Percentiles rank a stretch among this genome's conserved stretches.
phyloP scores from a whole-genome alignment of 2,888 invertebrate genomes.

The Polyommatus iphigenia region DNA sequence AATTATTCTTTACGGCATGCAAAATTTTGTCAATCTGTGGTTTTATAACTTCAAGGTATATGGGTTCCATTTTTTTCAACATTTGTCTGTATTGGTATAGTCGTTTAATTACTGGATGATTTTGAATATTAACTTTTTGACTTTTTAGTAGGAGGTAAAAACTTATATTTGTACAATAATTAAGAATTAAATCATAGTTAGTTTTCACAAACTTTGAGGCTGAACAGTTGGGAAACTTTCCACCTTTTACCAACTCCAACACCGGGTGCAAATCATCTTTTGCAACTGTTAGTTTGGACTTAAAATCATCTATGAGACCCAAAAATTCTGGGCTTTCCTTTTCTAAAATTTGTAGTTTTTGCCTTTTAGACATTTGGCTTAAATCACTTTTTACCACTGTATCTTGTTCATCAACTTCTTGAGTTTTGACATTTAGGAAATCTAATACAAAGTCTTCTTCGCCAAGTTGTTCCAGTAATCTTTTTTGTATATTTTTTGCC shows the following conservation, averaged over 20 bases:
- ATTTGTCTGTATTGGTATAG: slow-evolving; percentile 90
- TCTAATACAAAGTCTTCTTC: slow-evolving; percentile 88
- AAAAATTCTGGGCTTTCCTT: slow-evolving; percentile 94
- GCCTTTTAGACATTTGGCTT: slow-evolving; percentile 85
- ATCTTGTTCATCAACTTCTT: slow-evolving; percentile 68
- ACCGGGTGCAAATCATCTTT: slow-evolving; percentile 85
- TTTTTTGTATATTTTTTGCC: slow-evolving; percentile 88
- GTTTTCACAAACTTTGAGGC: slow-evolving; percentile 86
- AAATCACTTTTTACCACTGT: slow-evolving; percentile 87
- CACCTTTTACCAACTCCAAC: slow-evolving; percentile 81
- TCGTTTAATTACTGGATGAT: slow-evolving; percentile 94
- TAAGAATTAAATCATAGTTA: slow-evolving; percentile 85
- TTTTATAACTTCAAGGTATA: slow-evolving; percentile 84
- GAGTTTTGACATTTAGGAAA: slow-evolving; percentile 67
- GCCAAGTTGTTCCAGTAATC: slow-evolving; percentile 87
- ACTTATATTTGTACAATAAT: slow-evolving; percentile 92
- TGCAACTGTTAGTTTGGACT: slow-evolving; percentile 84
- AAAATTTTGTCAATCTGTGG: slow-evolving; percentile 84
- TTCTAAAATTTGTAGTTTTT: slow-evolving; percentile 87
- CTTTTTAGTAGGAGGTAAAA: slow-evolving; percentile 93
- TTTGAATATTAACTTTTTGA: slow-evolving; percentile 84
- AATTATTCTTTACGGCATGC: slow-evolving; percentile 71
- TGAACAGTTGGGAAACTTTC: slow-evolving; percentile 82
- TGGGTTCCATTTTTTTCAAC: slow-evolving; percentile 85
- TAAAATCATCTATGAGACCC: slow-evolving; percentile 88